Evolutionary conservation across 2,888 invertebrate genomes (phyloP).

Genomic region (Arctia plantaginis): DNA sequence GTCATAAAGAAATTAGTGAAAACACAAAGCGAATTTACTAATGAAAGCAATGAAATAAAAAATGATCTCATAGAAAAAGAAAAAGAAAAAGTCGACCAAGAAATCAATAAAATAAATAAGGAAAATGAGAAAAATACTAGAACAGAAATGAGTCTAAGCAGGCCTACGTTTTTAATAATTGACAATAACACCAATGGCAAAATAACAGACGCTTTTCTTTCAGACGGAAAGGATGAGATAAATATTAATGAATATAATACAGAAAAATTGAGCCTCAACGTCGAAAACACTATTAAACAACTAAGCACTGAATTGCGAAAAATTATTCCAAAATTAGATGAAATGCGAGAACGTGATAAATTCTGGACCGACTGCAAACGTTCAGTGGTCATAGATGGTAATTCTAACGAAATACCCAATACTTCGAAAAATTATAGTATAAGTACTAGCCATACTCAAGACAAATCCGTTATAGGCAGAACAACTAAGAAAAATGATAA

Average conservation of each 20-base stretch:
- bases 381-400: constrained; percentile 66
- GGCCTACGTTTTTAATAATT: constrained; percentile 81
- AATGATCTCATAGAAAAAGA: constrained; percentile 45
- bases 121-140: constrained; percentile 77
- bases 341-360: constrained; percentile 80
- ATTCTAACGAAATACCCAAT: constrained; percentile 75
- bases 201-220: constrained; percentile 87
- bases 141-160: constrained; percentile 78
- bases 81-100: constrained; percentile 54
- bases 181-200: constrained; percentile 76
- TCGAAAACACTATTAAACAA: constrained; percentile 81
- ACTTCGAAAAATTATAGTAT: constrained; percentile 53
- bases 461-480: constrained; percentile 45
- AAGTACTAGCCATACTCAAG: constrained; percentile 43
- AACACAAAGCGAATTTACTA: constrained; percentile 67
- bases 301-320: constrained; percentile 80
- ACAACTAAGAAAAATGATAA: constrained; percentile 47
- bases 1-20: constrained; percentile 83
- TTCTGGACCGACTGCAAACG: constrained; percentile 71
- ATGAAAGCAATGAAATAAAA: constrained; percentile 53
- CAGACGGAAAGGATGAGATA: constrained; percentile 86
- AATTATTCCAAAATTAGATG: constrained; percentile 82
- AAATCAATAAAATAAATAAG: constrained; percentile 64
- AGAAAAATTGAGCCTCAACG: constrained; percentile 75
- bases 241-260: constrained; percentile 77